Percentiles rank a stretch among this genome's conserved stretches.
Conservation (phyloP, 2,113 vertebrate genomes). For the Mobula birostris region DNA sequence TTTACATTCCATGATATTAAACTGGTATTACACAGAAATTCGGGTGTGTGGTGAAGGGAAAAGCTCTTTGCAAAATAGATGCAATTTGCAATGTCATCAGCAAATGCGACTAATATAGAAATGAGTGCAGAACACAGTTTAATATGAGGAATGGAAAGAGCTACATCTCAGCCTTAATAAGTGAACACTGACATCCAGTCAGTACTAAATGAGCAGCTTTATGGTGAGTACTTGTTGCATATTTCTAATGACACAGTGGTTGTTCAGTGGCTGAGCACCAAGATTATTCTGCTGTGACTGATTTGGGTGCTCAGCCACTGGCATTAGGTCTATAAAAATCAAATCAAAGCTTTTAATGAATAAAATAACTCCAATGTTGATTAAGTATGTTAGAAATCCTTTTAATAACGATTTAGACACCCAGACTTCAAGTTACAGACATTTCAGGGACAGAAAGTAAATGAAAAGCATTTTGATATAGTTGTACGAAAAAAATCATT, state of each 20-base stretch:
- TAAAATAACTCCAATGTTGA: slow-evolving; percentile 17
- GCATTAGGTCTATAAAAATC: slow-evolving; percentile 24
- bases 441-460: neutral
- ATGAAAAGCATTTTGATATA: slow-evolving; percentile 24
- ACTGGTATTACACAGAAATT: too few relatives aligned
- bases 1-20: too few relatives aligned
- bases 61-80: too few relatives aligned
- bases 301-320: neutral
- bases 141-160: neutral
- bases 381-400: slow-evolving; percentile 32
- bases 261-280: neutral
- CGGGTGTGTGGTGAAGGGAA: too few relatives aligned
- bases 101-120: too few relatives aligned
- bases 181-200: neutral
- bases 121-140: neutral
- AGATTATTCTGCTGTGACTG: neutral
- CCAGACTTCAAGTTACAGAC: slow-evolving; percentile 14
- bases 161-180: neutral
- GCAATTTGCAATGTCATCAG: too few relatives aligned
- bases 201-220: neutral
- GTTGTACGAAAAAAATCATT: slow-evolving; percentile 16
- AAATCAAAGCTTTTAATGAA: slow-evolving; percentile 32
- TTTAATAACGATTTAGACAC: slow-evolving; percentile 21
- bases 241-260: too few relatives aligned
- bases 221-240: neutral